Base-by-base conservation (phyloP, 1,140 invertebrate genomes). In the Himalopsyche phryganea region DNA sequence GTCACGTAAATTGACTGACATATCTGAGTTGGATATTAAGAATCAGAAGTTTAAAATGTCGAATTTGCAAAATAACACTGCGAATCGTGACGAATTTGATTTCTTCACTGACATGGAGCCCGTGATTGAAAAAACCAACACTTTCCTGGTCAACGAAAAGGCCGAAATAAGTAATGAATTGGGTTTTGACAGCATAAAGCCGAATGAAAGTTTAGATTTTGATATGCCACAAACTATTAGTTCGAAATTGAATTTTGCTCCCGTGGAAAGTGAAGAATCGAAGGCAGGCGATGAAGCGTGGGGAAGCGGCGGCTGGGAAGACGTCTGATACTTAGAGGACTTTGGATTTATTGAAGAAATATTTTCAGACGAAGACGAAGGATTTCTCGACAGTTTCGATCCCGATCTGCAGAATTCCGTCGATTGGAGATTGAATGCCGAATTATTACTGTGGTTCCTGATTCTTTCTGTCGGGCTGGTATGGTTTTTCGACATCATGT, bases 21-120 rank as follows among this genome's bases (percentile, higher is more conserved):
- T 91, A 63, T 80, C 79, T 3, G 82, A 87, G 56, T 72, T 90
- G 15, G 88, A 90, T 66, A 90, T 89, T 41, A 88, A 89, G 68
- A 83, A 85, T 67, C 83, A 85, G 49, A 83, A 82, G 58, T 66
- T 71, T 11, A 72, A 73, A 20, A 61, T 66, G 42, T 64, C 65
- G 6, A 74, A 75, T 28, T 73, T 75, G 47, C 10, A 13, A 2
- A 36, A 13, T 1, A 64, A 60, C 32, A 55, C 61, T 14, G 63
- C 67, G 2, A 73, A 79, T 14, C 71, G 74, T 15, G 79, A 84
- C 51, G 84, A 87, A 55, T 77, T 87, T 65, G 86, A 91, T 67
- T 90, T 89, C 63, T 92, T 92, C 66, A 85, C 85, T 48, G 90
- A 91, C 67, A 92, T 92, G 90, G 86, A 86, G 63, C 90, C 90